Evolutionary conservation across 2,888 invertebrate species (phyloP).

Genomic region (Mellilla xanthometata): DNA sequence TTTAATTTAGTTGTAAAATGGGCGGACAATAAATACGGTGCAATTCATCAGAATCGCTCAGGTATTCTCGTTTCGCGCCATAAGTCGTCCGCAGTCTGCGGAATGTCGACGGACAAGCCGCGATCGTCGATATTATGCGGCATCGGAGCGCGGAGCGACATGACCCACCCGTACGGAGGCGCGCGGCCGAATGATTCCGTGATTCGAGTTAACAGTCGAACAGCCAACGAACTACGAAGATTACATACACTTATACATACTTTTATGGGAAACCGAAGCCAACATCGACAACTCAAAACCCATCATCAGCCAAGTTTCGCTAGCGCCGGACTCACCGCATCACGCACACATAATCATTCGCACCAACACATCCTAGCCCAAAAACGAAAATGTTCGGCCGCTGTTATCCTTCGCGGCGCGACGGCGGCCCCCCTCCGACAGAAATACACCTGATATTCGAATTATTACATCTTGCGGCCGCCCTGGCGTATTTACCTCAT

Average conservation of each 20-base stretch:
- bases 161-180: conserved; percentile 42
- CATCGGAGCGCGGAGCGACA: conserved; percentile 48
- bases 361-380: conserved; percentile 54
- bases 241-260: too few relatives aligned
- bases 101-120: conserved; percentile 74
- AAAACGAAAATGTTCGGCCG: conserved; percentile 38
- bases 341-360: conserved; percentile 55
- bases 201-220: not conserved
- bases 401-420: conserved; percentile 65
- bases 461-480: not conserved
- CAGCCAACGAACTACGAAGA: too few relatives aligned
- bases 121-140: conserved; percentile 58
- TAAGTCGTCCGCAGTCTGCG: conserved; percentile 59
- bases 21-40: conserved; percentile 47
- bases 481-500: not conserved
- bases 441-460: conserved; percentile 15
- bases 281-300: conserved; percentile 1
- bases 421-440: conserved; percentile 51
- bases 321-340: conserved; percentile 39
- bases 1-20: conserved; percentile 19
- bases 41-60: conserved; percentile 71
- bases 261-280: too few relatives aligned
- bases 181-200: conserved; percentile 54
- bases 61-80: conserved; percentile 77
- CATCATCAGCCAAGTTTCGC: conserved; percentile 15